These are phyloP conservation scores for Chloropsis hardwickii DNA, from an alignment of 2,113 vertebrate genomes.

Conservation along the genomic window DNA sequence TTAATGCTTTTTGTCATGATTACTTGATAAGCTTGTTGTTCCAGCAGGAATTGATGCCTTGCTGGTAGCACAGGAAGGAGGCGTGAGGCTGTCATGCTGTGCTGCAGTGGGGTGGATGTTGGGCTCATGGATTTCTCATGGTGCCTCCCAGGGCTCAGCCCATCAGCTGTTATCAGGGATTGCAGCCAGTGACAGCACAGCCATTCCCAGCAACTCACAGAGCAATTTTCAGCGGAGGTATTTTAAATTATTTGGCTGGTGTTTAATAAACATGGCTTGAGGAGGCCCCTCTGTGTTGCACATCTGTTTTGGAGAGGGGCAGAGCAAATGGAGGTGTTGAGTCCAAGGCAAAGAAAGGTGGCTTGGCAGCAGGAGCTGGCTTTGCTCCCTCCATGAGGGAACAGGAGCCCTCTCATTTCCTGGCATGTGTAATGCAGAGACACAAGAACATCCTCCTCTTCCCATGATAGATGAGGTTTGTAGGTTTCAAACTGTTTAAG, in stretches of 20 bases:
- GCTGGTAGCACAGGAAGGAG: neutral
- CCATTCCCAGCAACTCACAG: neutral
- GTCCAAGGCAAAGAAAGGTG: neutral
- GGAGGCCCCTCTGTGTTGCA: neutral
- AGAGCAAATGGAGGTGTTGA: neutral
- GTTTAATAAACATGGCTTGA: neutral
- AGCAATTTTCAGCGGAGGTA: neutral
- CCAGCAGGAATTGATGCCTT: neutral
- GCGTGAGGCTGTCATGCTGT: accelerated
- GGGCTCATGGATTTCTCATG: neutral
- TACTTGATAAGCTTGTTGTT: neutral
- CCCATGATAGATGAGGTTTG: neutral
- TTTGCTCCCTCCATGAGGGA: neutral
- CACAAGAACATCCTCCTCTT: neutral
- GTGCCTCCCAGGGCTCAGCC: neutral
- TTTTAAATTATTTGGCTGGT: neutral
- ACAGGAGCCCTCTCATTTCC: neutral
- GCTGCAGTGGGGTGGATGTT: accelerated
- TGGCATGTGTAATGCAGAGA: neutral
- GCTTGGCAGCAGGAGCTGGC: neutral
- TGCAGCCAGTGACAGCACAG: neutral
- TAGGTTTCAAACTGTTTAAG: neutral
- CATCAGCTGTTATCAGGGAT: neutral
- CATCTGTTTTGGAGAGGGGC: neutral
- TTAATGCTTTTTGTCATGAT: conserved; percentile 30